Conservation (phyloP, 1,140 invertebrate species). For the Dreissena rostriformis region DNA sequence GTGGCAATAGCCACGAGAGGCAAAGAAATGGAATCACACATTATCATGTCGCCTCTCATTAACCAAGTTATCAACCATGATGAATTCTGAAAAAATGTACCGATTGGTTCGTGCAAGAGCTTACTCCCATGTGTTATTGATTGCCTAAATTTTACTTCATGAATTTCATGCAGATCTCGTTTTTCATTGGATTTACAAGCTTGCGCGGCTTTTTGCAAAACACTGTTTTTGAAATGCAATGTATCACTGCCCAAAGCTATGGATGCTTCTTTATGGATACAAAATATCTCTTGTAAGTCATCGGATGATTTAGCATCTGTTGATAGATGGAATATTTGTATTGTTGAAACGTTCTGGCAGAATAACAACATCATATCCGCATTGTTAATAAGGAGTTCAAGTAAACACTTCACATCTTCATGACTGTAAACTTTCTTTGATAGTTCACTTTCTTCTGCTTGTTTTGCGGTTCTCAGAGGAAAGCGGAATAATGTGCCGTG, state of each 20-base stretch:
- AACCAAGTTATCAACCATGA: conserved; percentile 46
- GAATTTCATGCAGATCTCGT: neutral
- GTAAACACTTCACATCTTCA: conserved; percentile 66
- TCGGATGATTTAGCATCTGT: conserved; percentile 18
- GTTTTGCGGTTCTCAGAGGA: conserved; percentile 69
- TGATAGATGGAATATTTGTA: conserved; percentile 72
- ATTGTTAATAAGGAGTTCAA: conserved; percentile 66
- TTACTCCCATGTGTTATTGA: neutral
- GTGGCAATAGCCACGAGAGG: conserved; percentile 54
- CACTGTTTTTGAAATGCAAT: conserved; percentile 7
- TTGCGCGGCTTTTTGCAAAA: neutral
- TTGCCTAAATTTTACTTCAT: neutral
- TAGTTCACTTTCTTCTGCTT: conserved; percentile 74
- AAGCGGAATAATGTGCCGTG: conserved; percentile 76
- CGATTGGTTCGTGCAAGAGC: neutral
- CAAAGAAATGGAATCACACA: neutral
- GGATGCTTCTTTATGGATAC: neutral
- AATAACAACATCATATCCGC: conserved; percentile 75
- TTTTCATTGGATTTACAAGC: neutral
- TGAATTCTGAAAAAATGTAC: neutral
- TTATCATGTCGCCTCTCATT: conserved; percentile 1
- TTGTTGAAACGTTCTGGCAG: conserved; percentile 73
- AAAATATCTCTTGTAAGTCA: neutral
- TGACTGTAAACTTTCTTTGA: conserved; percentile 66
- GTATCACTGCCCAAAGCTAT: neutral